Conservation (phyloP, 2,888 invertebrate genomes). For the Megastigmus dorsalis region DNA sequence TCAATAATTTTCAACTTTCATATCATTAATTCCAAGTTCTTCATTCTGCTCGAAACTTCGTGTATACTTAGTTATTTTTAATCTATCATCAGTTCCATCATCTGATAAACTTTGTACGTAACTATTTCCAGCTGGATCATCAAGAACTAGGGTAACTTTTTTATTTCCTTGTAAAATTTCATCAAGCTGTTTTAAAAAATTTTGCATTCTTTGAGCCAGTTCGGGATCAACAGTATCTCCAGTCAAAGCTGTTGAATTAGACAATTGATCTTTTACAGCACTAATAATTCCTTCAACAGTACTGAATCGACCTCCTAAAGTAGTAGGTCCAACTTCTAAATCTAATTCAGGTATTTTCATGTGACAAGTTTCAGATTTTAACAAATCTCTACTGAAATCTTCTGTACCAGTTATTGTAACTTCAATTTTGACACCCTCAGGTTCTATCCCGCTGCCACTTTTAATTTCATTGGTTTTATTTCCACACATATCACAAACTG, state of each 20-base stretch:
- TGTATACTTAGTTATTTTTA: conserved; percentile 87
- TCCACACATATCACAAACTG: conserved; percentile 93
- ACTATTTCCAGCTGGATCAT: conserved; percentile 98
- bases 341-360: conserved; percentile 91
- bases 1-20: conserved; percentile 91
- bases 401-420: conserved; percentile 81
- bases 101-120: conserved; percentile 89
- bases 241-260: conserved; percentile 80
- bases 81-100: conserved; percentile 81
- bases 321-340: conserved; percentile 88
- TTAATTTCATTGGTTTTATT: conserved; percentile 97
- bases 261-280: conserved; percentile 86
- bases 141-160: conserved; percentile 86
- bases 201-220: conserved; percentile 77
- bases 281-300: conserved; percentile 93
- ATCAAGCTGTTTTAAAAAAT: conserved; percentile 82
- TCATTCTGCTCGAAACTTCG: conserved; percentile 94
- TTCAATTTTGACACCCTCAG: conserved; percentile 85
- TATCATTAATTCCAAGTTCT: conserved; percentile 95
- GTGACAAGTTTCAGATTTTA: conserved; percentile 92
- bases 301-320: conserved; percentile 94
- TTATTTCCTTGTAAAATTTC: conserved; percentile 80
- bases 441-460: conserved; percentile 91
- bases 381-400: conserved; percentile 93
- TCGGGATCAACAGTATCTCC: conserved; percentile 83